Base-by-base conservation (phyloP, 2,888 invertebrate species). In the Dicranocentrus wangi region DNA sequence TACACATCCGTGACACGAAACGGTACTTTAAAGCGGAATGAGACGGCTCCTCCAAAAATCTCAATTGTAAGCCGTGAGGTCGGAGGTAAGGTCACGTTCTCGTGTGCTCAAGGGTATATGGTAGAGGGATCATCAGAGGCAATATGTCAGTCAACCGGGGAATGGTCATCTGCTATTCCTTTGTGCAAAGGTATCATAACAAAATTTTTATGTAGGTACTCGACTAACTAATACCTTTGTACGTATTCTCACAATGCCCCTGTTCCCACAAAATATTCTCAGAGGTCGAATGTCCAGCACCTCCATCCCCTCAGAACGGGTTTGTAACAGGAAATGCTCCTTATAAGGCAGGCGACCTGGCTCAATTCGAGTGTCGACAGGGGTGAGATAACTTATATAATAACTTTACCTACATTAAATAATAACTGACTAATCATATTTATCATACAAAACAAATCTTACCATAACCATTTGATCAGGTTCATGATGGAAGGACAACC, bases 401-500 rank as follows among this genome's bases (percentile, higher is more conserved):
- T n/a, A n/a, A n/a, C n/a, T n/a, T n/a, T n/a, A n/a, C n/a, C n/a
- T n/a, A n/a, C n/a, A n/a, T n/a, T n/a, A n/a, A n/a, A n/a, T n/a
- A n/a, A n/a, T n/a, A n/a, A n/a, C n/a, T n/a, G n/a, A n/a, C n/a
- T n/a, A n/a, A n/a, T n/a, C n/a, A n/a, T n/a, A n/a, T n/a, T n/a
- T n/a, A n/a, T n/a, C n/a, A n/a, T n/a, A n/a, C n/a, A n/a, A n/a
- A n/a, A n/a, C n/a, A n/a, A n/a, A n/a, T n/a, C n/a, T n/a, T n/a
- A n/a, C n/a, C n/a, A n/a, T n/a, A n/a, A n/a, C n/a, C n/a, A n/a
- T n/a, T n/a, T 32, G 32, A 10, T 7, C 32, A 32, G 32, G 47
- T 95, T 93, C 89, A 95, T 96, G 91, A 93, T 96, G 92, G 95
- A 95, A 88, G 96, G 96, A 1, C 92, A 94, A 87, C 95, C 95